Conservation (phyloP, 37 sponge, comb jelly and placozoan genomes). For the Halichondria panicea region DNA sequence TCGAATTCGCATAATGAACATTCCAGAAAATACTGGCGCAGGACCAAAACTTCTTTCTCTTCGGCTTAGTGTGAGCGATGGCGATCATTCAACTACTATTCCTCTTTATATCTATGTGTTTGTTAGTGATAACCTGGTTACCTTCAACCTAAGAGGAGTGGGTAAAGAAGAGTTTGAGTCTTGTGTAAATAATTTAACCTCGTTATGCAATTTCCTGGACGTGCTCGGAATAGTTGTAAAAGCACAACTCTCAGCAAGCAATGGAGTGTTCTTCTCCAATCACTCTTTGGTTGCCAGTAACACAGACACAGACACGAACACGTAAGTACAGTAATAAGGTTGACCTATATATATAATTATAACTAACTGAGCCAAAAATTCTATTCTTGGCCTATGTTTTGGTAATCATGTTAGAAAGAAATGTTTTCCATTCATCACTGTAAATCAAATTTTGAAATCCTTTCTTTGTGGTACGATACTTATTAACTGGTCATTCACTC, state of each 20-base stretch:
- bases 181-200: neutral
- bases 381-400: neutral
- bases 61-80: conserved; percentile 11
- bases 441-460: too few relatives aligned
- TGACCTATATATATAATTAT: too few relatives aligned
- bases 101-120: conserved; percentile 26
- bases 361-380: neutral
- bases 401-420: too few relatives aligned
- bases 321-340: too few relatives aligned
- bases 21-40: neutral
- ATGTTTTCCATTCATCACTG: neutral
- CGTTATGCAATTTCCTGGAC: neutral
- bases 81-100: neutral
- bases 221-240: neutral
- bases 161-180: neutral
- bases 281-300: too few relatives aligned
- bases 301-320: too few relatives aligned
- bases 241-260: neutral
- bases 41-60: conserved; percentile 2
- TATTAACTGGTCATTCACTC: neutral
- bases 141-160: neutral
- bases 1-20: neutral
- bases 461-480: neutral
- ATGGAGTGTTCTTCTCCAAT: too few relatives aligned
- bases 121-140: neutral